A percentile compares a stretch with the other conserved stretches of the same genome.
Evolutionary conservation across 2,888 invertebrate species (phyloP).

Genomic region (Chrysina gloriosa): DNA sequence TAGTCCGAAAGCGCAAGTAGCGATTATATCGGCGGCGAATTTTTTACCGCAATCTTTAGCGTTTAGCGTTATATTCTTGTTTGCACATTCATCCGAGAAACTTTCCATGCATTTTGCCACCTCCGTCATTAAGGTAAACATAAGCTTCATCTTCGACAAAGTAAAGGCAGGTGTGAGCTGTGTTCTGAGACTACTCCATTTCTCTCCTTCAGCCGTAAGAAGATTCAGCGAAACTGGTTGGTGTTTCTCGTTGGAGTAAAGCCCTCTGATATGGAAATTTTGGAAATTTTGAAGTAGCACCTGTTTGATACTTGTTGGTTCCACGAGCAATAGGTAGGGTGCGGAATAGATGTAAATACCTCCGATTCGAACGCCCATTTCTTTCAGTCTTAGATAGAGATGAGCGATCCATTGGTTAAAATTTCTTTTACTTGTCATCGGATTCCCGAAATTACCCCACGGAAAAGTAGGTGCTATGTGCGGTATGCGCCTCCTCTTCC

Average conservation of each 20-base stretch:
- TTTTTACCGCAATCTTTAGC: not conserved
- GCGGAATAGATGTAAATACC: constrained; percentile 5
- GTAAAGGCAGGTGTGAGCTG: constrained; percentile 60
- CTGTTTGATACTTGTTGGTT: not conserved
- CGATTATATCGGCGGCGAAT: constrained; percentile 67
- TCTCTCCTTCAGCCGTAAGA: constrained; percentile 12
- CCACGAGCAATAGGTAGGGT: not conserved
- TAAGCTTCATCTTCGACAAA: constrained; percentile 71
- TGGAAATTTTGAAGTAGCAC: not conserved
- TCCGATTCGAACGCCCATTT: constrained; percentile 1
- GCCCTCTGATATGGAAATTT: constrained; percentile 54
- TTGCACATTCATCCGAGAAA: constrained; percentile 45
- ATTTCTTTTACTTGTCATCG: not conserved
- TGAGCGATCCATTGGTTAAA: not conserved
- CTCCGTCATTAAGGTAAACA: constrained; percentile 64
- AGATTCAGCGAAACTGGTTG: constrained; percentile 36
- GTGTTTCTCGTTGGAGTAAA: constrained; percentile 52
- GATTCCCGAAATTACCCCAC: constrained; percentile 21
- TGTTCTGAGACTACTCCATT: constrained; percentile 29
- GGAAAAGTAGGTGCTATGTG: not conserved
- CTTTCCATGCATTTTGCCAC: constrained; percentile 10
- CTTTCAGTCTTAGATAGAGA: not conserved
- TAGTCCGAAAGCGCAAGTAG: constrained; percentile 21
- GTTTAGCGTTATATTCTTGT: constrained; percentile 61
- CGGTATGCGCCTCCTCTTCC: constrained; percentile 25